A percentile compares a stretch with the other conserved stretches of the same genome.
Evolutionary conservation across 2,888 invertebrate species (phyloP).

Genomic region (Listrodromus nycthemerus): DNA sequence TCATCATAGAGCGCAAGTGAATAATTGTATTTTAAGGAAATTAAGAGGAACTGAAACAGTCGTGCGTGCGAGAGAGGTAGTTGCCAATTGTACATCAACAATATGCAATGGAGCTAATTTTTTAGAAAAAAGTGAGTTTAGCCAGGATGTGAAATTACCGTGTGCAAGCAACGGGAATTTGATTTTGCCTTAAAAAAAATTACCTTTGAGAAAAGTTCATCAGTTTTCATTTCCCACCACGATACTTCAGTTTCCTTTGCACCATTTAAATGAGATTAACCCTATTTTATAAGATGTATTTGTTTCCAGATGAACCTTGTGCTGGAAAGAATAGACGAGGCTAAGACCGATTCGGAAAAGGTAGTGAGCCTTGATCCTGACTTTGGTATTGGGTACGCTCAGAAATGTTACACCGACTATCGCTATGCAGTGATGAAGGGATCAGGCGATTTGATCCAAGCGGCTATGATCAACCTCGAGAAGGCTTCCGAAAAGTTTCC

Average conservation of each 20-base stretch:
- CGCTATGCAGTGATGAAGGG: constrained; percentile 88
- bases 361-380: constrained; percentile 93
- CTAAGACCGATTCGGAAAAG: constrained; percentile 92
- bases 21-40: not conserved
- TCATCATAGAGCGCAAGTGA: constrained; percentile 94
- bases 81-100: no score
- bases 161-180: no score
- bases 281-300: not conserved
- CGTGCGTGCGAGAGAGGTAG: no score
- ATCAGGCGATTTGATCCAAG: constrained; percentile 87
- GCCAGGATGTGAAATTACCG: no score
- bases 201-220: no score
- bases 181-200: no score
- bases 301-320: constrained; percentile 90
- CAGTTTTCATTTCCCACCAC: no score
- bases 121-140: no score
- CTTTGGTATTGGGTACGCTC: constrained; percentile 94
- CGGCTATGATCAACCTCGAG: constrained; percentile 91
- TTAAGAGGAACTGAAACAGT: no score
- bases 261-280: no score
- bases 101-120: no score
- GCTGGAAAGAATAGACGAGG: constrained; percentile 92
- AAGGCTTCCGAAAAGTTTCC: constrained; percentile 92
- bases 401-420: constrained; percentile 96
- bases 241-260: no score